phyloP scores from a whole-genome alignment of 2,888 invertebrate species.

The Caenorhabditis sp. region DNA sequence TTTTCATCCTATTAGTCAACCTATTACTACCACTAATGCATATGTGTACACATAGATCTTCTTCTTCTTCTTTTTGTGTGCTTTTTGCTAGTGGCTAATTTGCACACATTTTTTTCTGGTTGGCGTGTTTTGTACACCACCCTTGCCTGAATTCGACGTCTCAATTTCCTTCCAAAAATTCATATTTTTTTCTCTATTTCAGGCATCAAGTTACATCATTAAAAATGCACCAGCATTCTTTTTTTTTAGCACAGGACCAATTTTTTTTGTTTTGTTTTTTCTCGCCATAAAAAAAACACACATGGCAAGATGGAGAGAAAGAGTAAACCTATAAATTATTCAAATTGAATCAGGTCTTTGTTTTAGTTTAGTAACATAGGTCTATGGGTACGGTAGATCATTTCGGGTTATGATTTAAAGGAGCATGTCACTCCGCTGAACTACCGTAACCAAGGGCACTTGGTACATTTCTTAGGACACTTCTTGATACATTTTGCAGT shows the following conservation, averaged over 20 bases:
- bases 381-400: no score
- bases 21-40: background rate
- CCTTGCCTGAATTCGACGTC: background rate
- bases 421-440: no score
- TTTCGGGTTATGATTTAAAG: no score
- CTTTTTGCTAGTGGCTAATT: background rate
- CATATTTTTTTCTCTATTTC: background rate
- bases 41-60: background rate
- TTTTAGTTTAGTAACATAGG: no score
- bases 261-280: background rate
- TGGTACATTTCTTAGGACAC: no score
- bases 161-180: background rate
- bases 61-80: background rate
- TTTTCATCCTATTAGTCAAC: background rate
- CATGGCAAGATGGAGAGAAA: no score
- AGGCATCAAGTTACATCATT: background rate
- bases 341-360: no score
- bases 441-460: no score
- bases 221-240: background rate
- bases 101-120: background rate
- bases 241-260: background rate
- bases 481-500: no score
- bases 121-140: background rate
- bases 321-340: no score
- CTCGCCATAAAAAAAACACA: no score